phyloP scores from a whole-genome alignment of 2,888 invertebrate genomes.

The Gnatocerus cornutus region DNA sequence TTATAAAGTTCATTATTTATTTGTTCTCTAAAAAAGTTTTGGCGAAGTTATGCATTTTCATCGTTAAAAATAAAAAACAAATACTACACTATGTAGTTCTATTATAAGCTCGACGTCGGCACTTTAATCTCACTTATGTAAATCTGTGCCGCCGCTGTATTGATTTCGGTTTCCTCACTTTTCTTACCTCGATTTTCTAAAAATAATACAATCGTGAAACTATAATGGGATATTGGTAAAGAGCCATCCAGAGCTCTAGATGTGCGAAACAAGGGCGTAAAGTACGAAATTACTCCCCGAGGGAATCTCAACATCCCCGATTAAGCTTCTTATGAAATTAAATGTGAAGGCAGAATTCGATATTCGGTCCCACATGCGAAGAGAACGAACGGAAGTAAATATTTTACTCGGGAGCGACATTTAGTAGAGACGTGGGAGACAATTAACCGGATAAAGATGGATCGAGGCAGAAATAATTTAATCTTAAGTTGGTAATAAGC shows the following conservation, averaged over 20 bases:
- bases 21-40: too few relatives aligned
- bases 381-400: not conserved
- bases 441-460: not conserved
- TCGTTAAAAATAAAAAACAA: not conserved
- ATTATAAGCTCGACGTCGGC: conserved; percentile 1
- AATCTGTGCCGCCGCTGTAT: conserved; percentile 2
- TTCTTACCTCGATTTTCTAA: conserved; percentile 3
- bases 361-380: not conserved
- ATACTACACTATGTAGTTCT: not conserved
- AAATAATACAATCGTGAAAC: not conserved
- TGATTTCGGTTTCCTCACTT: not conserved
- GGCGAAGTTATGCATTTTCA: too few relatives aligned
- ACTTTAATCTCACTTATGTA: conserved; percentile 1
- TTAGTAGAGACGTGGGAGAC: not conserved
- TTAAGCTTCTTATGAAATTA: conserved; percentile 5
- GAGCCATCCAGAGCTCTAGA: too few relatives aligned
- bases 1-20: too few relatives aligned
- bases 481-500: too few relatives aligned
- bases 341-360: not conserved
- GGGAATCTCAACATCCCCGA: not conserved
- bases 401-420: not conserved
- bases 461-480: not conserved
- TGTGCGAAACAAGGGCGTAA: too few relatives aligned
- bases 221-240: not conserved
- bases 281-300: not conserved